These are phyloP conservation scores for Vollenhovia emeryi DNA, from an alignment of 1,140 invertebrate species.

Conservation along the genomic window DNA sequence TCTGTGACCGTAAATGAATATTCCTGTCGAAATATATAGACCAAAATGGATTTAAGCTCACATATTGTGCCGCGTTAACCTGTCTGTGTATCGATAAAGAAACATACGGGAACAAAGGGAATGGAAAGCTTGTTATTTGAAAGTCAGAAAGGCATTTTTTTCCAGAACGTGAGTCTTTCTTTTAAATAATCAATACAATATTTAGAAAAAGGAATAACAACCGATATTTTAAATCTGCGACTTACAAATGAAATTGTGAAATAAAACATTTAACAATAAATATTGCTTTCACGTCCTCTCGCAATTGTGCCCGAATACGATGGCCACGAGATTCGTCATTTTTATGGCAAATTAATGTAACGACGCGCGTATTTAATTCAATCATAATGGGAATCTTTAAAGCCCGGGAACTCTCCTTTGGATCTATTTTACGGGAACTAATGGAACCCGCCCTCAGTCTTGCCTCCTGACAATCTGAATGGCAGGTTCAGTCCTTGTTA, in stretches of 20 bases:
- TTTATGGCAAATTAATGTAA: background rate
- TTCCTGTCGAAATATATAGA: conserved; percentile 37
- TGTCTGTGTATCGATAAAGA: conserved; percentile 45
- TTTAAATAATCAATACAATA: background rate
- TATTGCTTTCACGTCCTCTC: background rate
- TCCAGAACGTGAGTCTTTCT: background rate
- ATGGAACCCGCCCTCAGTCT: conserved; percentile 5
- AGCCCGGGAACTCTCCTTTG: background rate
- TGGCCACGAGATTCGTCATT: background rate
- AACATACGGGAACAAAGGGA: conserved; percentile 42
- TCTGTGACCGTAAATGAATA: conserved; percentile 22
- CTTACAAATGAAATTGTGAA: background rate
- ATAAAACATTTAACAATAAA: background rate
- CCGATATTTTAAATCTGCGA: background rate
- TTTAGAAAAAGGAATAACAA: background rate
- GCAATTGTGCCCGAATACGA: background rate
- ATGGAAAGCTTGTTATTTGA: conserved; percentile 41
- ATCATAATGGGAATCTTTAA: background rate
- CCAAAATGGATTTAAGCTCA: conserved; percentile 43
- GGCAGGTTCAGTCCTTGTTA: conserved; percentile 63
- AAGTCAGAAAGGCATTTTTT: conserved; percentile 43
- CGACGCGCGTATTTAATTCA: background rate
- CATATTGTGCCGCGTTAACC: conserved; percentile 33
- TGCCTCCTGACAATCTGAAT: conserved; percentile 46
- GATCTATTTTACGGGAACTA: conserved; percentile 43